A percentile compares a stretch with the other conserved stretches of the same genome.
Conservation (phyloP, 2,113 vertebrate genomes). For the Columba janthina region DNA sequence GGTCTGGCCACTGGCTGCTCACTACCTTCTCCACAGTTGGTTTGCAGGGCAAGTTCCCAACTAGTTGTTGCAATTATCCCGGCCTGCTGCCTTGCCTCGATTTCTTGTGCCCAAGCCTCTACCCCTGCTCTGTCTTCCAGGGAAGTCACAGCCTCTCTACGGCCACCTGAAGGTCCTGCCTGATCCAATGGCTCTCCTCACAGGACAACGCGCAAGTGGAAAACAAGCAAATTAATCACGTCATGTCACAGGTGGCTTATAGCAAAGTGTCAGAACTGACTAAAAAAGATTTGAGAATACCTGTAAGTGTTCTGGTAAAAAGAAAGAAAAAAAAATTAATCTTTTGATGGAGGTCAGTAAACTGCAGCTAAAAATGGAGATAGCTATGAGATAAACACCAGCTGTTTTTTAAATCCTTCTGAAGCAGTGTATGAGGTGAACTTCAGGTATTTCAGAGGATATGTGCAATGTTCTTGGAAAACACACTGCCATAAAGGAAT, state of each 20-base stretch:
- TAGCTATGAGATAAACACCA: constrained; percentile 60
- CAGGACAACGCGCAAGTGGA: neutral
- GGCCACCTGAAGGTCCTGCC: neutral
- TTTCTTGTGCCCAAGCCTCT: neutral
- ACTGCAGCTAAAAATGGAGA: constrained; percentile 58
- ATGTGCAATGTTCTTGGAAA: constrained; percentile 28
- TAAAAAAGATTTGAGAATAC: constrained; percentile 28
- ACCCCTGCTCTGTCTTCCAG: neutral
- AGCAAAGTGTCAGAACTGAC: neutral
- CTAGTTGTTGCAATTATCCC: neutral
- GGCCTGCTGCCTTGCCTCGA: neutral
- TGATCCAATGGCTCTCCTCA: neutral
- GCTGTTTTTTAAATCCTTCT: constrained; percentile 47
- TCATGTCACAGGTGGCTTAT: constrained; percentile 29
- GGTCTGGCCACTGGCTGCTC: neutral
- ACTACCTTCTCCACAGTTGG: neutral
- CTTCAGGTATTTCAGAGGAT: constrained; percentile 54
- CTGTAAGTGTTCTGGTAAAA: constrained; percentile 20
- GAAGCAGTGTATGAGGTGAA: neutral
- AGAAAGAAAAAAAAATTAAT: neutral
- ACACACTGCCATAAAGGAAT: neutral
- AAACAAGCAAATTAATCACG: constrained; percentile 7
- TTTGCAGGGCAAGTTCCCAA: neutral
- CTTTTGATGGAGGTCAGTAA: constrained; percentile 44
- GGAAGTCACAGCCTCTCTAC: neutral